phyloP scores from a whole-genome alignment of 2,113 vertebrate species.

The Sorex fumeus region DNA sequence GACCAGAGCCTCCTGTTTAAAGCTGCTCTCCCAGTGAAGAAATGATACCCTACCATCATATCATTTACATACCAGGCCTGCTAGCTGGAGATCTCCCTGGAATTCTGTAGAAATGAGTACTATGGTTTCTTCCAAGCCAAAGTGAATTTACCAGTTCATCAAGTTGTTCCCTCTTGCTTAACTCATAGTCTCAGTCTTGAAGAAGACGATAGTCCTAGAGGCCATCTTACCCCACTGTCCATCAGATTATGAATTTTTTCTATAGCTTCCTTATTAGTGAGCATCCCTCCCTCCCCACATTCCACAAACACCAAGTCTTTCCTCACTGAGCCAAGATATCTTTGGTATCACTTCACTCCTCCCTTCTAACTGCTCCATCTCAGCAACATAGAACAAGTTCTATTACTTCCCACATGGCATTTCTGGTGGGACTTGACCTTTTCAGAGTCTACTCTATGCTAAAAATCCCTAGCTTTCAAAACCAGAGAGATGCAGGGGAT shows the following conservation, averaged over 20 bases:
- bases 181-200: background rate
- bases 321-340: background rate
- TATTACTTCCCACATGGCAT: background rate
- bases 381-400: background rate
- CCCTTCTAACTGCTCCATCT: background rate
- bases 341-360: background rate
- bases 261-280: background rate
- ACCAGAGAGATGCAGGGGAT: no score
- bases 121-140: background rate
- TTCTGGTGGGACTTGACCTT: background rate
- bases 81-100: no score
- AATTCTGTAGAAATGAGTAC: background rate
- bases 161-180: background rate
- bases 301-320: background rate
- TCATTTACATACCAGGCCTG: background rate
- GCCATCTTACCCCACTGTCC: background rate
- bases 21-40: background rate
- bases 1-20: background rate
- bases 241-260: background rate
- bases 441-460: background rate
- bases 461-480: background rate
- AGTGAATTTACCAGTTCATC: background rate
- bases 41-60: background rate
- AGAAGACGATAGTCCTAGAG: background rate
- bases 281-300: background rate